Evolutionary conservation across 2,888 invertebrate genomes (phyloP).

Genomic region (Drosophila anceps): DNA sequence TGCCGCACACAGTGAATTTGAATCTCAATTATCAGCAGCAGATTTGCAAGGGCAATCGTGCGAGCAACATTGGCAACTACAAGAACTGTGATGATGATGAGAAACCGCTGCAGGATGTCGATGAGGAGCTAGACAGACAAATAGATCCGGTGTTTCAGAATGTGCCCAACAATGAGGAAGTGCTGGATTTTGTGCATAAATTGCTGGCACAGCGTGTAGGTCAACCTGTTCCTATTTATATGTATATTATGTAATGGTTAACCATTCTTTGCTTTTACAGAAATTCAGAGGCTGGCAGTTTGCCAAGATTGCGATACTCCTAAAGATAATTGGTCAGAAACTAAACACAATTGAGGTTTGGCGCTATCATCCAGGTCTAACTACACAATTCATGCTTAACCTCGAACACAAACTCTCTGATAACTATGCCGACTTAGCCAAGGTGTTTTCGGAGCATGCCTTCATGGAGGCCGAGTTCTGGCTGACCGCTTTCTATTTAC

Average conservation of each 20-base stretch:
- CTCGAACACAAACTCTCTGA: slow-evolving; percentile 77
- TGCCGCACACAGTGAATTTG: slow-evolving; percentile 60
- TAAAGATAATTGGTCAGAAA: slow-evolving; percentile 81
- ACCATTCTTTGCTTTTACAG: slow-evolving; percentile 44
- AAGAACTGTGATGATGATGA: slow-evolving; percentile 77
- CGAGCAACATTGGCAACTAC: slow-evolving; percentile 81
- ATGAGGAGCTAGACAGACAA: slow-evolving; percentile 68
- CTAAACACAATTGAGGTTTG: slow-evolving; percentile 82
- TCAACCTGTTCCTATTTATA: background rate
- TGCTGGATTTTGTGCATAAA: slow-evolving; percentile 75
- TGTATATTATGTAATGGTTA: background rate
- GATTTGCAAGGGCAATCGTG: slow-evolving; percentile 82
- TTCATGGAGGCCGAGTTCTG: slow-evolving; percentile 84
- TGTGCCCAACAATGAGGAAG: slow-evolving; percentile 78
- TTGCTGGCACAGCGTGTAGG: slow-evolving; percentile 74
- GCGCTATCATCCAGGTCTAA: slow-evolving; percentile 83
- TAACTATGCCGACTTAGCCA: slow-evolving; percentile 81
- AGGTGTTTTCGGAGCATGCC: slow-evolving; percentile 74
- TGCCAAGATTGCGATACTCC: slow-evolving; percentile 80
- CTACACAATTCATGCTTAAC: slow-evolving; percentile 79
- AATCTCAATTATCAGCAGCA: slow-evolving; percentile 76
- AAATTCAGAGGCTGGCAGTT: slow-evolving; percentile 82
- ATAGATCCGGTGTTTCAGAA: slow-evolving; percentile 82
- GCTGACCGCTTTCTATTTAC: slow-evolving; percentile 83
- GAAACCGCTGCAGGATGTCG: slow-evolving; percentile 47